Evolutionary conservation across 2,797 vertebrate genomes (phyloP).

Genomic region (Kryptolebias ocellatus): DNA sequence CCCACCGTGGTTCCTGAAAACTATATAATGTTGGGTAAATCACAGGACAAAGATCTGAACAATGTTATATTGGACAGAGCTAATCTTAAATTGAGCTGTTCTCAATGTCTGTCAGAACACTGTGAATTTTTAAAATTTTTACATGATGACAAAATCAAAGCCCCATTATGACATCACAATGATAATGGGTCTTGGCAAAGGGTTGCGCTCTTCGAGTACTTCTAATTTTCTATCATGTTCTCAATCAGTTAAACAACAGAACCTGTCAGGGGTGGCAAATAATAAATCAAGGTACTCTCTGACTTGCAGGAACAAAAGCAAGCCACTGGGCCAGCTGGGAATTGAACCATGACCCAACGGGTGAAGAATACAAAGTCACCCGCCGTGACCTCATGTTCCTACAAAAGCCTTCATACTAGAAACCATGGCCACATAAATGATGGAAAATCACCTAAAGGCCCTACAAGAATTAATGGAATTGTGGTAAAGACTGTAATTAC

Average conservation of each 20-base stretch:
- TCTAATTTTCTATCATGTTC: conserved; percentile 33
- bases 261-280: conserved; percentile 49
- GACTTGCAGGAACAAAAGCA: conserved; percentile 42
- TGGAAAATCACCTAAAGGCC: conserved; percentile 76
- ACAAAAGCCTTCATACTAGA: conserved; percentile 59
- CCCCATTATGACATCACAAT: too few relatives aligned
- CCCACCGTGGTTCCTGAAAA: too few relatives aligned
- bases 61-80: too few relatives aligned
- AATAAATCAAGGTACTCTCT: conserved; percentile 57
- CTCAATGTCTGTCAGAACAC: too few relatives aligned
- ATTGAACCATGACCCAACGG: conserved; percentile 60
- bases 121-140: too few relatives aligned
- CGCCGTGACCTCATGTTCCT: conserved; percentile 58
- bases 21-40: too few relatives aligned
- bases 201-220: too few relatives aligned
- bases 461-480: conserved; percentile 73
- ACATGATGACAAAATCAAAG: too few relatives aligned
- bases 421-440: conserved; percentile 71
- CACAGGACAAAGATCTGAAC: too few relatives aligned
- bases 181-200: too few relatives aligned
- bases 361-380: conserved; percentile 45
- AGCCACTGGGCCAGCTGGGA: conserved; percentile 50
- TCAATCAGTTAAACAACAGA: conserved; percentile 57
- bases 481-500: conserved; percentile 71
- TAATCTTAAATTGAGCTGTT: too few relatives aligned